Base-by-base conservation (phyloP, 2,113 vertebrate species). In the Phodopus roborovskii region DNA sequence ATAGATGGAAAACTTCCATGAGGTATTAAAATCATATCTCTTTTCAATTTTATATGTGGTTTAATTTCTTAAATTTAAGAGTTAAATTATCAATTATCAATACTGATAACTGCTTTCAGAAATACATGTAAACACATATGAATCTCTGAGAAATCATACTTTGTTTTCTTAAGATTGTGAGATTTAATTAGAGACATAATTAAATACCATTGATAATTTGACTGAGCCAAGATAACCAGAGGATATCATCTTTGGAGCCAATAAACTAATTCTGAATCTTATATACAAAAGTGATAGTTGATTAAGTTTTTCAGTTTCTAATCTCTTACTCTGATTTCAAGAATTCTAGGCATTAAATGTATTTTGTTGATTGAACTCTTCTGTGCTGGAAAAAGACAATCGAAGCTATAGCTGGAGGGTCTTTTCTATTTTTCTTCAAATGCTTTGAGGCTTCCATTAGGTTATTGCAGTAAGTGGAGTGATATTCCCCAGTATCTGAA, bases 271-370 rank as follows among this genome's bases (percentile, higher is more conserved):
- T 96, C 81, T 56, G 12, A 48, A 20, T 73, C 73, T 92, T 78
- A 3, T 39, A 58, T 50, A 82, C 36, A 81, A 91, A 92, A 93
- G 45, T 48, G 64, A 60, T 28, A 60, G 8, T 74, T 85, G 56
- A 81, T 45, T 95, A 68, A 78, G 24, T 64, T 84, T 96, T 95
- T 94, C 22, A 68, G 1, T 28, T 93, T 93, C 71, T 79, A 70
- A 93, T 93, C 73, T 82, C 4, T 79, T 93, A 66, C 78, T 96
- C 82, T 96, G 84, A 94, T 94, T 81, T 36, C 12, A 91, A 60
- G 33, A 87, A 88, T 78, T 96, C 42, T 93, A 62, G 58, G 36
- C 62, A 92, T 91, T 97, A 87, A 83, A 64, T 84, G 66, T 39
- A 58, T 64, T 82, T 87, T 93, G 62, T 74, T 87, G 28, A 94